These are phyloP conservation scores for Archaeoteleia sp. DNA, from an alignment of 2,888 invertebrate genomes.

Conservation along the genomic window DNA sequence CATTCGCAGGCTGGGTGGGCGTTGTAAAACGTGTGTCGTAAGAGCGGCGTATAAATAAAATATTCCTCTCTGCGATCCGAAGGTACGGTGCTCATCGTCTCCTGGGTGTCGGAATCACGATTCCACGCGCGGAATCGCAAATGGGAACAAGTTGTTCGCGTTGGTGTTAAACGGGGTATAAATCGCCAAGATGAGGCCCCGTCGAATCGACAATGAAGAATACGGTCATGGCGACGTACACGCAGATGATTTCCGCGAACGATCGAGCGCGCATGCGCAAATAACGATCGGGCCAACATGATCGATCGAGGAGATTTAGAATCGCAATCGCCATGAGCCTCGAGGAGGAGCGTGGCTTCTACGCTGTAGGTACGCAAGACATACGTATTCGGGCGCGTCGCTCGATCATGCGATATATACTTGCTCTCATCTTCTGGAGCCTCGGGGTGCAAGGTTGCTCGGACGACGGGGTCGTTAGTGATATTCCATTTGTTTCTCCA, in stretches of 20 bases:
- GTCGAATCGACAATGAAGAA: no score
- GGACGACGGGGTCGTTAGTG: constrained; percentile 34
- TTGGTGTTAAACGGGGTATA: constrained; percentile 3
- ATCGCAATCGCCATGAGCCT: no score
- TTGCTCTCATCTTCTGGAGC: constrained; percentile 3
- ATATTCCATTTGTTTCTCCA: constrained; percentile 47
- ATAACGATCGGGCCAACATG: constrained; percentile 25
- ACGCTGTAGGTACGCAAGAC: constrained; percentile 45
- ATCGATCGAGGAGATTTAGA: constrained; percentile 37
- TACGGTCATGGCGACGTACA: no score
- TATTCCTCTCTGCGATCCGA: background rate
- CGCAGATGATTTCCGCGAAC: no score
- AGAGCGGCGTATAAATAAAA: constrained; percentile 35
- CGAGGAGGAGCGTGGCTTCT: constrained; percentile 19
- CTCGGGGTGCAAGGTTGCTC: constrained; percentile 10
- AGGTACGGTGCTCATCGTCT: background rate
- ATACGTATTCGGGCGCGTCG: no score
- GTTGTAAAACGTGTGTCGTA: constrained; percentile 22
- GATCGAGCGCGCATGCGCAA: background rate
- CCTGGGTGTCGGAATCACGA: constrained; percentile 3
- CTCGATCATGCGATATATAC: no score
- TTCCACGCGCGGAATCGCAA: background rate
- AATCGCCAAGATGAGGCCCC: no score
- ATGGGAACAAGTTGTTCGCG: constrained; percentile 3
- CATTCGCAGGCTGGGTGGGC: constrained; percentile 50